phyloP scores from a whole-genome alignment of 2,113 vertebrate species.

The Hemiscyllium ocellatum region DNA sequence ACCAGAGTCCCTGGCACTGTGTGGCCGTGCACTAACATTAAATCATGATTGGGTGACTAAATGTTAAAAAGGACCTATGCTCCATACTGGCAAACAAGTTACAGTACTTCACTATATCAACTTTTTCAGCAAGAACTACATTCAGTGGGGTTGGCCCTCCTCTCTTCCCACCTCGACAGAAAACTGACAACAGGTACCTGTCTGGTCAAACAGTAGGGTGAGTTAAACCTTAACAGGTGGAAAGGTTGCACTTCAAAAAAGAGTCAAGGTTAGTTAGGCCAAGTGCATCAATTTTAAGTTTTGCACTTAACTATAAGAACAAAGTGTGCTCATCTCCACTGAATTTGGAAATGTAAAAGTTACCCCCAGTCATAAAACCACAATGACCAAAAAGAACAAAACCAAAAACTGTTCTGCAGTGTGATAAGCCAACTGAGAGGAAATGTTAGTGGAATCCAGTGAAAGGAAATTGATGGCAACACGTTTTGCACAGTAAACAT shows the following conservation, averaged over 20 bases:
- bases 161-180: neutral
- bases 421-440: neutral
- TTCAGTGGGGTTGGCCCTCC: neutral
- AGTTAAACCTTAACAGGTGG: neutral
- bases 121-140: neutral
- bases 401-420: neutral
- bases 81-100: neutral
- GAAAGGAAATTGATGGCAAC: neutral
- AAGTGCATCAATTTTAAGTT: neutral
- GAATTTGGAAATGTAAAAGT: neutral
- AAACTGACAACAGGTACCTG: neutral
- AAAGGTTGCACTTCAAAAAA: neutral
- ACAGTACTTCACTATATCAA: neutral
- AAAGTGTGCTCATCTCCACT: neutral
- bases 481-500: neutral
- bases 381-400: neutral
- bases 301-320: neutral
- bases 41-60: neutral
- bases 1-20: too few relatives aligned
- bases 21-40: neutral
- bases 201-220: neutral
- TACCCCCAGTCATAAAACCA: neutral
- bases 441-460: neutral
- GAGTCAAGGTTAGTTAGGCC: neutral
- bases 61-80: neutral